These are phyloP conservation scores for Crossocerus cetratus DNA, from an alignment of 2,888 invertebrate genomes.

Conservation along the genomic window DNA sequence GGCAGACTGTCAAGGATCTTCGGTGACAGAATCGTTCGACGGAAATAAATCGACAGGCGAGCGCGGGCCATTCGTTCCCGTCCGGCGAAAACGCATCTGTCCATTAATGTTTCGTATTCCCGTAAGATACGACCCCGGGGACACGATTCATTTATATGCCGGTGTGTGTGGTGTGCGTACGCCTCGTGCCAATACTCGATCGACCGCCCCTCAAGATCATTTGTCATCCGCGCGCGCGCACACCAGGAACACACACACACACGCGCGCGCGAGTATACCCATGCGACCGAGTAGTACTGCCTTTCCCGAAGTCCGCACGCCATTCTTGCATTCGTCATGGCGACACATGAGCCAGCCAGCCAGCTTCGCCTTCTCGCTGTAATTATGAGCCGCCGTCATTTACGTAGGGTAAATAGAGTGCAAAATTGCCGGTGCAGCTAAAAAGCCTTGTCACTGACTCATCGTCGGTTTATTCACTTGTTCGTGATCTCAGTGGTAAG, in stretches of 20 bases:
- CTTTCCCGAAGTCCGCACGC: slow-evolving; percentile 33
- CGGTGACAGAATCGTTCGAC: slow-evolving; percentile 58
- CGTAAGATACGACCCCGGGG: slow-evolving; percentile 71
- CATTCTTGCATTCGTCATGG: slow-evolving; percentile 56
- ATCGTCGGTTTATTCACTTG: neutral
- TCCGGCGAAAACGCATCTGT: slow-evolving; percentile 71
- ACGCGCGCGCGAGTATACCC: neutral
- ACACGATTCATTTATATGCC: slow-evolving; percentile 74
- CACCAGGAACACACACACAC: slow-evolving; percentile 6
- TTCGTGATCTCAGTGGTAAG: no score
- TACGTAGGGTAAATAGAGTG: slow-evolving; percentile 20
- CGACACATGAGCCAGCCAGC: slow-evolving; percentile 32
- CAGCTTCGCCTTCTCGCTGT: slow-evolving; percentile 15
- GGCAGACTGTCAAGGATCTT: slow-evolving; percentile 37
- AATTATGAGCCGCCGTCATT: slow-evolving; percentile 41
- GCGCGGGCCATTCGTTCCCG: slow-evolving; percentile 70
- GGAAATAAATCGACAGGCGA: slow-evolving; percentile 72
- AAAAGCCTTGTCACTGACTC: neutral
- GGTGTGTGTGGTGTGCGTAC: slow-evolving; percentile 50
- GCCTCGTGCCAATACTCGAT: slow-evolving; percentile 73
- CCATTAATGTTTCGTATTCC: slow-evolving; percentile 75
- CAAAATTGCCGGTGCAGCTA: slow-evolving; percentile 10
- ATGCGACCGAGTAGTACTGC: neutral
- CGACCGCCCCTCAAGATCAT: slow-evolving; percentile 63
- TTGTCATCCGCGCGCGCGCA: slow-evolving; percentile 63